Evolutionary conservation across 2,113 vertebrate genomes (phyloP), one percentile per base, ranked within the genome.

Genomic region (Ophiodon elongatus): DNA sequence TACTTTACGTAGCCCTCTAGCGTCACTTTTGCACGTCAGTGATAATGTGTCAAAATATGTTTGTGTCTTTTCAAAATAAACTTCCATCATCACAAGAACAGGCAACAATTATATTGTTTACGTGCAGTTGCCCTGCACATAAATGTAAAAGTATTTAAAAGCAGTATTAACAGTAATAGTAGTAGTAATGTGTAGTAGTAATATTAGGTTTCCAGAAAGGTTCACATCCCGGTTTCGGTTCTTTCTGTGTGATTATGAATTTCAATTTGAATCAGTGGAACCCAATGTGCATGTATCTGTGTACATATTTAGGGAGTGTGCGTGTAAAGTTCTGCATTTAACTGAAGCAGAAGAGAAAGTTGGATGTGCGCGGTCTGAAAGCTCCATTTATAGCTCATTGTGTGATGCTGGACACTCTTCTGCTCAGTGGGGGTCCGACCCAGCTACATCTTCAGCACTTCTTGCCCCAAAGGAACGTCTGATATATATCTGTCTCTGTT

Each of bases 361-460:
- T 67, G 41, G 70, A 41, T 43, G 71, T 79, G 33, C 14, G 23
- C 68, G 76, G 69, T 54, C 81, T 82, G 31, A 86, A 83, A 83
- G 76, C 71, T 76, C 76, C 71, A 79, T 83, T 83, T 87, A 54
- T 67, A 79, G 80, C 71, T 86, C 70, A 74, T 60, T 82, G 76
- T 64, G 39, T 59, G 41, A 52, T 71, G 70, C 41, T 47, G 65
- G 65, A 75, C 57, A 52, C 66, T 56, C 54, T 64, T 39, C 29
- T 41, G 76, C 74, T 29, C 79, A 67, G 67, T 15, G 27, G 62
- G 63, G 31, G 77, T 35, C 39, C 31, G n/a, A 50, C 66, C 71
- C 59, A 33, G n/a, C 59, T 52, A 29, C 23, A 14, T 67, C 67
- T 14, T 71, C 35, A 57, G 33, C 75, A 59, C 69, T 66, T 66